Conservation (phyloP, 2,113 vertebrate genomes). For the Myrmecobius fasciatus region DNA sequence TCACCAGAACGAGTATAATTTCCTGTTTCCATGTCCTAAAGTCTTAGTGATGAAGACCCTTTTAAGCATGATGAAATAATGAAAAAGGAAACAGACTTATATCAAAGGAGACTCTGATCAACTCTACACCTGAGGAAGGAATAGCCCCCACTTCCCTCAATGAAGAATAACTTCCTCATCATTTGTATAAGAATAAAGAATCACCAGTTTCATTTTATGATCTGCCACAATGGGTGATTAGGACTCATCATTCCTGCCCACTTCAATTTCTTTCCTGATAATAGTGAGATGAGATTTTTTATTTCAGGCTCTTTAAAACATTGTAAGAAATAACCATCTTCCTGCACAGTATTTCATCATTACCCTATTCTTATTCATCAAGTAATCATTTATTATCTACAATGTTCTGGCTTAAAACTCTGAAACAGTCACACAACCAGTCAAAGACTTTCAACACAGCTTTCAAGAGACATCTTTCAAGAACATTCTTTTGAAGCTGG, state of each 20-base stretch:
- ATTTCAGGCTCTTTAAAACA: background rate
- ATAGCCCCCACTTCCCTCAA: background rate
- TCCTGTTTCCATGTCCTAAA: background rate
- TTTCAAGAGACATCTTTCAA: background rate
- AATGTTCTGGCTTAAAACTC: background rate
- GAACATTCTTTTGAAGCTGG: background rate
- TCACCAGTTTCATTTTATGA: background rate
- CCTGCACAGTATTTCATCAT: background rate
- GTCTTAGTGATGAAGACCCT: background rate
- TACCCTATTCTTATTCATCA: background rate
- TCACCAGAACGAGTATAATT: background rate
- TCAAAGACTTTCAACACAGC: background rate
- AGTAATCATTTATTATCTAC: background rate
- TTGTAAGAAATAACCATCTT: background rate
- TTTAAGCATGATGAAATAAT: background rate
- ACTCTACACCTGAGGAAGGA: background rate
- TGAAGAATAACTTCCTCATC: background rate
- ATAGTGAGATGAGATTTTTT: background rate
- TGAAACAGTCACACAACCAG: background rate
- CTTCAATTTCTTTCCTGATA: background rate
- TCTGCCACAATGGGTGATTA: background rate
- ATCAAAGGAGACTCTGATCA: background rate
- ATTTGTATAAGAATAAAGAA: background rate
- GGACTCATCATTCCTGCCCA: background rate
- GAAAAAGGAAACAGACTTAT: background rate